Percentiles rank a stretch among this genome's conserved stretches.
These are phyloP conservation scores for Malachius bipustulatus DNA, from an alignment of 2,888 invertebrate species.

Conservation along the genomic window DNA sequence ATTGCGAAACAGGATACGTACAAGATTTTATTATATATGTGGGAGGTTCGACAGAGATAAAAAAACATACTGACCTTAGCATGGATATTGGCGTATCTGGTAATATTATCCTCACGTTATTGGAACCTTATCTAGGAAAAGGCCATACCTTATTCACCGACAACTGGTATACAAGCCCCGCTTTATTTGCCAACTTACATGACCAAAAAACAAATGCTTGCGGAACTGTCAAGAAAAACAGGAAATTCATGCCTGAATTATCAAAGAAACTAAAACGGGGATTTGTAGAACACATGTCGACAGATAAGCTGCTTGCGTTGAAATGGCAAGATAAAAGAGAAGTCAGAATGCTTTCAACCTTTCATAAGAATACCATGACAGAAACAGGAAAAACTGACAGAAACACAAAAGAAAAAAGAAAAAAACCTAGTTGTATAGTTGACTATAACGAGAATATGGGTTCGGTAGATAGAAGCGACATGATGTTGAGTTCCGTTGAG, in stretches of 20 bases:
- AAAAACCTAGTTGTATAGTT: constrained; percentile 22
- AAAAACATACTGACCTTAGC: neutral
- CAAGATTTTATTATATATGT: constrained; percentile 21
- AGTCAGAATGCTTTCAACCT: constrained; percentile 22
- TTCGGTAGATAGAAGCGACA: constrained; percentile 26
- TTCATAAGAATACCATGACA: constrained; percentile 21
- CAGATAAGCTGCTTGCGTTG: constrained; percentile 16
- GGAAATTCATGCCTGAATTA: constrained; percentile 15
- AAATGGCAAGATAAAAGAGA: constrained; percentile 31
- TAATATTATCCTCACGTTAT: constrained; percentile 16
- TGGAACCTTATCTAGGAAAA: constrained; percentile 16
- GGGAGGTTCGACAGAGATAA: constrained; percentile 14
- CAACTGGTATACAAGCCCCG: constrained; percentile 24
- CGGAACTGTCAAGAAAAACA: constrained; percentile 14
- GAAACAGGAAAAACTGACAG: constrained; percentile 18
- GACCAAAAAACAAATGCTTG: constrained; percentile 15
- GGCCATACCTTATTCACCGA: constrained; percentile 21
- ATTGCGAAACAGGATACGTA: constrained; percentile 20
- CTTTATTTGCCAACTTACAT: constrained; percentile 9
- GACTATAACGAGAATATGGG: constrained; percentile 29
- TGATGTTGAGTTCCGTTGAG: constrained; percentile 24
- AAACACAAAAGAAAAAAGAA: constrained; percentile 14
- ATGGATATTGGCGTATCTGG: constrained; percentile 16
- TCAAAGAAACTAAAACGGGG: constrained; percentile 16
- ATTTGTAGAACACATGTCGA: constrained; percentile 12